Evolutionary conservation across 2,888 invertebrate genomes (phyloP).

Genomic region (Sarcophaga variegata): DNA sequence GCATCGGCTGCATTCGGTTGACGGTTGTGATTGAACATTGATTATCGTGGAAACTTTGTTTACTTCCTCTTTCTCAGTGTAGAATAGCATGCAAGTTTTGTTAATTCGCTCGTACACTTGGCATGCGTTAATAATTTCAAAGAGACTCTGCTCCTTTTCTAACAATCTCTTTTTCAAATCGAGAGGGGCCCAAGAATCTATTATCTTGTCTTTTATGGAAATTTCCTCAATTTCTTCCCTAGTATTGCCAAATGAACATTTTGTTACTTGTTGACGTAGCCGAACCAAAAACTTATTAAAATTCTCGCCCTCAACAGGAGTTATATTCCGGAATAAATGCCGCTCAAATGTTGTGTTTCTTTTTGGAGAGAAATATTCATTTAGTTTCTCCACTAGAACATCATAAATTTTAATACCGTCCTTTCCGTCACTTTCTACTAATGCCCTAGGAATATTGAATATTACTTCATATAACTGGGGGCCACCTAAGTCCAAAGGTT

Average conservation of each 20-base stretch:
- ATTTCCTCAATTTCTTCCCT: constrained; percentile 57
- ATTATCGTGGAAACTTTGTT: constrained; percentile 53
- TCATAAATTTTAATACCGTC: constrained; percentile 55
- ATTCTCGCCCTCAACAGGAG: constrained; percentile 70
- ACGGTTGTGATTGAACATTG: constrained; percentile 29
- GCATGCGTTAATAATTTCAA: constrained; percentile 46
- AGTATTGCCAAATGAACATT: constrained; percentile 55
- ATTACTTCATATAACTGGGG: constrained; percentile 31
- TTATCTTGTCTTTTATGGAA: constrained; percentile 60
- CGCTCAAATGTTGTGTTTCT: constrained; percentile 73
- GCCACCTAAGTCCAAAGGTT: constrained; percentile 51
- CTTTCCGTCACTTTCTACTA: neutral
- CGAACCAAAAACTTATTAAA: constrained; percentile 74
- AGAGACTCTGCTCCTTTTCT: constrained; percentile 55
- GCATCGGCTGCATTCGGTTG: constrained; percentile 53
- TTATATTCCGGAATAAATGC: constrained; percentile 73
- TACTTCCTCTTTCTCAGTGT: constrained; percentile 35
- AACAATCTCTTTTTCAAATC: constrained; percentile 58
- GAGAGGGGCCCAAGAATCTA: constrained; percentile 60
- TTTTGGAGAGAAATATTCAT: constrained; percentile 68
- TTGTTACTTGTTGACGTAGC: constrained; percentile 51
- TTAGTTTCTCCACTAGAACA: constrained; percentile 63
- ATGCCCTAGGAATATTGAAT: constrained; percentile 26
- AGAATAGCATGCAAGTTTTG: constrained; percentile 16
- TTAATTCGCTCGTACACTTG: constrained; percentile 59